phyloP scores from a whole-genome alignment of 2,888 invertebrate genomes.

The Hermaeophaga mercurialis region DNA sequence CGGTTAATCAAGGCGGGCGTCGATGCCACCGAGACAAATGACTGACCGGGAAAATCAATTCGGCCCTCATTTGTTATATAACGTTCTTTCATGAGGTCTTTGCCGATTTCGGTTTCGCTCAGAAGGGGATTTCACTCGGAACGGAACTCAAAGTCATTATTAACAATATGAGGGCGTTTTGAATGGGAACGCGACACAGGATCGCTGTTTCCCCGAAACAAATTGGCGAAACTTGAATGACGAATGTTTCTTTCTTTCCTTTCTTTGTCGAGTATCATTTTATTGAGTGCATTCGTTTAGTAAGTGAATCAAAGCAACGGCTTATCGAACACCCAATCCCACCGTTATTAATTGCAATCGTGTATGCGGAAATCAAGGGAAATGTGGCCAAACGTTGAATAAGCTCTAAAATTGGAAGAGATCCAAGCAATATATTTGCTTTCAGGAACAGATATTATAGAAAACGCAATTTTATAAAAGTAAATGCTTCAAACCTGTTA shows the following conservation, averaged over 20 bases:
- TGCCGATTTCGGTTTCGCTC: constrained; percentile 34
- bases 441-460: too few species aligned
- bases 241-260: constrained; percentile 1
- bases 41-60: constrained; percentile 53
- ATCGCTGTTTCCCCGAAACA: constrained; percentile 12
- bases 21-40: constrained; percentile 50
- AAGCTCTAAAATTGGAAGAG: too few species aligned
- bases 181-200: constrained; percentile 8
- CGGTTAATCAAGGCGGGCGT: constrained; percentile 49
- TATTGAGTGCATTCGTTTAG: too few species aligned
- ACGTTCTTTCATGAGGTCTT: constrained; percentile 35
- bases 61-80: constrained; percentile 47
- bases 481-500: too few species aligned
- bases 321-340: too few species aligned
- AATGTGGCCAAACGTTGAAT: too few species aligned
- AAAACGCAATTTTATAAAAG: too few species aligned
- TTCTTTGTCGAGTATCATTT: constrained; percentile 5
- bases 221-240: constrained; percentile 11
- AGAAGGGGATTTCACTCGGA: constrained; percentile 33
- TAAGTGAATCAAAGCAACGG: too few species aligned
- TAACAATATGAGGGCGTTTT: constrained; percentile 29
- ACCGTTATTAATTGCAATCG: too few species aligned
- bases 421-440: too few species aligned
- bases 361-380: too few species aligned
- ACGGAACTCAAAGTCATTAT: constrained; percentile 33